These are phyloP conservation scores for Crematogaster levior DNA, from an alignment of 2,888 invertebrate genomes.

Conservation along the genomic window DNA sequence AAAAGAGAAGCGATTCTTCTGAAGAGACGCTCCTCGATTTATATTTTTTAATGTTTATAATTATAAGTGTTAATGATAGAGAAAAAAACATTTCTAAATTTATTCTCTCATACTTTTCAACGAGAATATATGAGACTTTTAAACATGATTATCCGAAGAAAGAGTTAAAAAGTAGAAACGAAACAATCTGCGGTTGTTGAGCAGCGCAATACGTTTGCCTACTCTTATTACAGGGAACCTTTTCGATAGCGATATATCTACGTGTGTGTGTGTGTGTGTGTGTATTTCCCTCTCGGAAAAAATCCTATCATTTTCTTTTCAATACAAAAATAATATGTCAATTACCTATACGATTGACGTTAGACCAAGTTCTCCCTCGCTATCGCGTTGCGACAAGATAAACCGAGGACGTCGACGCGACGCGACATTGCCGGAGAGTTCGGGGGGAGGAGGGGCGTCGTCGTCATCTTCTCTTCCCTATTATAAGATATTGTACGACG, in stretches of 20 bases:
- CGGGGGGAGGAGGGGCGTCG: too few relatives aligned
- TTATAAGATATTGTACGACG: conserved; percentile 56
- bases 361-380: neutral
- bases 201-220: neutral
- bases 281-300: neutral
- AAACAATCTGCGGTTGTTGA: too few relatives aligned
- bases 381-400: conserved; percentile 10
- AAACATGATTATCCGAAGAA: too few relatives aligned
- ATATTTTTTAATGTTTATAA: neutral
- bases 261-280: neutral
- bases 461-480: conserved; percentile 52
- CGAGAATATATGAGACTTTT: too few relatives aligned
- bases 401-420: conserved; percentile 16
- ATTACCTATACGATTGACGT: neutral
- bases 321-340: neutral
- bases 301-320: neutral
- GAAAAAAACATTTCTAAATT: neutral
- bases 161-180: too few relatives aligned
- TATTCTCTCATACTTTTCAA: too few relatives aligned
- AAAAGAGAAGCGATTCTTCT: neutral
- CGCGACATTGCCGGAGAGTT: too few relatives aligned
- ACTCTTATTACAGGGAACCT: neutral
- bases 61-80: neutral
- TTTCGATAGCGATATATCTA: too few relatives aligned
- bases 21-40: too few relatives aligned